Conservation (phyloP, 2,797 vertebrate genomes). For the Novumbra hubbsi region DNA sequence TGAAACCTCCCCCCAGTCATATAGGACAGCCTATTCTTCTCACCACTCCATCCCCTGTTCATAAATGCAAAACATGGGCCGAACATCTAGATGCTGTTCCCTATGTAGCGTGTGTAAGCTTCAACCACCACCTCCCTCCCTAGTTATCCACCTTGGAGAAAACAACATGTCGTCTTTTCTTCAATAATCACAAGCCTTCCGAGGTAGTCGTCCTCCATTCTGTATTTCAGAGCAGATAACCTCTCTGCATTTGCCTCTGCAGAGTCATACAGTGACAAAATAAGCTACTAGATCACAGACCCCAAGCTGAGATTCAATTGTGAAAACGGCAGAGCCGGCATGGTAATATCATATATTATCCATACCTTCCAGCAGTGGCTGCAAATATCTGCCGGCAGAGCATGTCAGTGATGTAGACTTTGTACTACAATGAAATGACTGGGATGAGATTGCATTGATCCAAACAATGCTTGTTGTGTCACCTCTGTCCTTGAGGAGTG, state of each 20-base stretch:
- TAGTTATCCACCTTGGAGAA: conserved; percentile 23
- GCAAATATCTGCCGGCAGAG: background rate
- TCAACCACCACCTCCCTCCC: conserved; percentile 16
- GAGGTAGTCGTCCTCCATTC: background rate
- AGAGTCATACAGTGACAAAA: conserved; percentile 20
- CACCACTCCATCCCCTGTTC: conserved; percentile 54
- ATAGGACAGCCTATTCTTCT: conserved; percentile 48
- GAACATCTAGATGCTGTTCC: conserved; percentile 35
- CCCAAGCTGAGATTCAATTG: conserved; percentile 21
- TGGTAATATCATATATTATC: conserved; percentile 48
- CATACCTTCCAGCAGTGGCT: background rate
- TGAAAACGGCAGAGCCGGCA: conserved; percentile 28
- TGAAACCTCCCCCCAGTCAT: conserved; percentile 60
- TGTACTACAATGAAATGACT: conserved; percentile 16
- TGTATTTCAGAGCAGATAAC: background rate
- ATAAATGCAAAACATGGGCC: conserved; percentile 62
- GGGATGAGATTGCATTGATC: conserved; percentile 21
- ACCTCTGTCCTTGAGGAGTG: conserved; percentile 52
- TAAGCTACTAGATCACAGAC: conserved; percentile 31
- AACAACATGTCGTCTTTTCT: conserved; percentile 34
- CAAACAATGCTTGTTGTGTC: conserved; percentile 27
- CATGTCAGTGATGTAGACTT: background rate
- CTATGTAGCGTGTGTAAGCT: conserved; percentile 51
- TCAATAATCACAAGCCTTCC: no score
- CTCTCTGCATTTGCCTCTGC: conserved; percentile 1